phyloP scores from a whole-genome alignment of 1,140 invertebrate species.

The Asobara japonica region DNA sequence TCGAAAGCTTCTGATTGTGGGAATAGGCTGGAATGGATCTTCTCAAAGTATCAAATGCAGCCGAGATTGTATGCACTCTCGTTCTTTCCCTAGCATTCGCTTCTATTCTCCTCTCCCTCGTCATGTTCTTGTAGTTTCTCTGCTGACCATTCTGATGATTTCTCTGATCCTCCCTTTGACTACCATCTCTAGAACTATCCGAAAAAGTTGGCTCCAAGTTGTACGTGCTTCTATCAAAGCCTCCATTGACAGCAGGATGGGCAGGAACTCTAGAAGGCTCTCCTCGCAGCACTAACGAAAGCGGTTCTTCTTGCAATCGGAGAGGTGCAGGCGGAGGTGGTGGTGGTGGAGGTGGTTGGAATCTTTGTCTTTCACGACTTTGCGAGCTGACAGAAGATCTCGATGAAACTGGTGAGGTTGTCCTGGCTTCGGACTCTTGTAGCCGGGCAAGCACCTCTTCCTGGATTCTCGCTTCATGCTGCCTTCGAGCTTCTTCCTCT shows the following conservation, averaged over 20 bases:
- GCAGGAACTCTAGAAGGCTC: slow-evolving; percentile 67
- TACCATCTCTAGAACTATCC: neutral
- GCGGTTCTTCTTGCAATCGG: slow-evolving; percentile 61
- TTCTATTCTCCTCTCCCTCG: slow-evolving; percentile 88
- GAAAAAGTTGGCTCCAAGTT: neutral
- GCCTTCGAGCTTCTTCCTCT: slow-evolving; percentile 36
- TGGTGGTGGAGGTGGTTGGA: slow-evolving; percentile 7
- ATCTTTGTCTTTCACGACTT: neutral
- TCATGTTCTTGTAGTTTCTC: slow-evolving; percentile 96
- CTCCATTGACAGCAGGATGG: slow-evolving; percentile 64
- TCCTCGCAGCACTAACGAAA: slow-evolving; percentile 64
- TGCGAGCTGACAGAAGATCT: neutral
- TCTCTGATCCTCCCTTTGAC: slow-evolving; percentile 30
- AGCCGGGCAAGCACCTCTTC: slow-evolving; percentile 36
- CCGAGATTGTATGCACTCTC: slow-evolving; percentile 93
- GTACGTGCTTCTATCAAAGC: slow-evolving; percentile 46
- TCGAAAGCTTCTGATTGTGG: slow-evolving; percentile 92
- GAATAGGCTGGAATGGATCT: slow-evolving; percentile 88
- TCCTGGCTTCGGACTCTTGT: slow-evolving; percentile 39
- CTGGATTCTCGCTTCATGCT: slow-evolving; percentile 39
- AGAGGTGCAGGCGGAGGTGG: slow-evolving; percentile 35
- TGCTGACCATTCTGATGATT: slow-evolving; percentile 68
- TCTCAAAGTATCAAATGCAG: slow-evolving; percentile 90
- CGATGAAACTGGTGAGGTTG: slow-evolving; percentile 39
- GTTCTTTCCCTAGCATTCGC: slow-evolving; percentile 93